Evolutionary conservation across 2,888 invertebrate species (phyloP).

Genomic region (Meliscaeva auricollis): DNA sequence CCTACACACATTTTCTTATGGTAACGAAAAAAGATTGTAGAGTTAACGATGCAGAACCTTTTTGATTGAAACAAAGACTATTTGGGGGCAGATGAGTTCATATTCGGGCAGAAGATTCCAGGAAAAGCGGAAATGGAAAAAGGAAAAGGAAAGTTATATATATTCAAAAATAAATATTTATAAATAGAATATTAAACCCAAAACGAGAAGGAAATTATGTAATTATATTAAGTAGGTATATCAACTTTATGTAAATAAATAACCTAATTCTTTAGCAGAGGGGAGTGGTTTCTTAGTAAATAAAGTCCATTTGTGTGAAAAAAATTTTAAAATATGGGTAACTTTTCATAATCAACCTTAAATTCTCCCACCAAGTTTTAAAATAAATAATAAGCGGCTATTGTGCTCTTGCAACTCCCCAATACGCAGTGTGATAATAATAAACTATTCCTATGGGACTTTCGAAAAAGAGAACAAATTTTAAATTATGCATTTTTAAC

Average conservation of each 20-base stretch:
- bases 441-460: too few relatives aligned
- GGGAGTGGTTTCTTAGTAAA: not conserved
- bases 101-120: not conserved
- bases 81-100: not conserved
- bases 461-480: too few relatives aligned
- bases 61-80: conserved; percentile 11
- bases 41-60: conserved; percentile 9
- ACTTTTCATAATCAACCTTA: too few relatives aligned
- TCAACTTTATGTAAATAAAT: not conserved
- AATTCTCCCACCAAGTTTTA: too few relatives aligned
- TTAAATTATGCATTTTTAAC: too few relatives aligned
- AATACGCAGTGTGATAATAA: too few relatives aligned
- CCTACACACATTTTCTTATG: conserved; percentile 17
- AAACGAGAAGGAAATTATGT: conserved; percentile 64
- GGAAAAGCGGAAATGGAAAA: conserved; percentile 11
- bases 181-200: conserved; percentile 8
- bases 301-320: not conserved
- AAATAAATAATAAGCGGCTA: too few relatives aligned
- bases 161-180: conserved; percentile 54
- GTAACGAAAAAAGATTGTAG: conserved; percentile 40
- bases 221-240: not conserved
- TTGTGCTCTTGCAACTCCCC: too few relatives aligned
- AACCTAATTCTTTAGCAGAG: not conserved
- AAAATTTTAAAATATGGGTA: too few relatives aligned
- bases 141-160: conserved; percentile 22